Evolutionary conservation across 2,888 invertebrate genomes (phyloP).

Genomic region (Sarcophaga rosellei): DNA sequence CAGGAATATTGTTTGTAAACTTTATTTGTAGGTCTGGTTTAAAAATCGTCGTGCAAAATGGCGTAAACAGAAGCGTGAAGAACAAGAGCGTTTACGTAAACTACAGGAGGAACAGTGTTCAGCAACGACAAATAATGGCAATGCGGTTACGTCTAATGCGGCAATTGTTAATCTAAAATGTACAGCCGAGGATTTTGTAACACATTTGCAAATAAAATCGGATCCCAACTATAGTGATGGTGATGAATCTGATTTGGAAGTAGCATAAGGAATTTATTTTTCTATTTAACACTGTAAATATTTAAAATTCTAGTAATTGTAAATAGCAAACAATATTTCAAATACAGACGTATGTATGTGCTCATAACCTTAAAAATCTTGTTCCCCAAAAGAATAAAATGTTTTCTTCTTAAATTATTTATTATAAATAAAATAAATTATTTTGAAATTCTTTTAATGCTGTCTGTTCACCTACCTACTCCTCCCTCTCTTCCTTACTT

Average conservation of each 20-base stretch:
- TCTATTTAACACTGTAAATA: not conserved
- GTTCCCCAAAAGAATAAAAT: not conserved
- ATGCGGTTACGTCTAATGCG: conserved; percentile 57
- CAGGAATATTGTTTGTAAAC: conserved; percentile 61
- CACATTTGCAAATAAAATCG: conserved; percentile 78
- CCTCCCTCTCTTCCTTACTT: not conserved
- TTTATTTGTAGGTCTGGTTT: conserved; percentile 93
- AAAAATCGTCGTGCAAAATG: conserved; percentile 97
- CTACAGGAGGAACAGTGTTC: conserved; percentile 88
- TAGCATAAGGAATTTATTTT: conserved; percentile 83
- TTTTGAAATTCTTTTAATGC: not conserved
- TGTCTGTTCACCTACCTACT: not conserved
- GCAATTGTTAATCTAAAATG: conserved; percentile 76
- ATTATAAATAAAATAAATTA: too few species aligned
- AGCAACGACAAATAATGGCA: conserved; percentile 79
- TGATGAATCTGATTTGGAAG: conserved; percentile 91
- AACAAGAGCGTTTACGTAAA: conserved; percentile 91
- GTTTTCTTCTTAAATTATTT: not conserved
- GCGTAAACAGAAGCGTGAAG: conserved; percentile 96
- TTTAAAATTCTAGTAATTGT: not conserved
- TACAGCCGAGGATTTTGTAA: conserved; percentile 76
- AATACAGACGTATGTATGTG: not conserved
- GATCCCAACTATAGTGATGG: conserved; percentile 83
- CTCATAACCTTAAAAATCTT: not conserved
- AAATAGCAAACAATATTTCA: not conserved